Evolutionary conservation across 2,888 invertebrate species (phyloP).

Genomic region (Rambutsinella grinnellia): DNA sequence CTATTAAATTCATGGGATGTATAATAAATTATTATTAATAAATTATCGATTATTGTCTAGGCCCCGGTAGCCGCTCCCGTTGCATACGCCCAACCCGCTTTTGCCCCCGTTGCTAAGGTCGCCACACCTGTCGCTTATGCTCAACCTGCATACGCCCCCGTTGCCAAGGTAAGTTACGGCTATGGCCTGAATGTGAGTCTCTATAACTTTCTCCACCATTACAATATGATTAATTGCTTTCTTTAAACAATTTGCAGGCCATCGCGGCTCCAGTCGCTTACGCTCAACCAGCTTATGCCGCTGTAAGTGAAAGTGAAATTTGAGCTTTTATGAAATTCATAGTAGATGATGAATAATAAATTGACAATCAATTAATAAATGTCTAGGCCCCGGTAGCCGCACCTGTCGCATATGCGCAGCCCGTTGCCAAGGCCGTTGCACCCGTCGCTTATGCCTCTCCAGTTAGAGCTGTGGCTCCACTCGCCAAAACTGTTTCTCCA

Average conservation of each 20-base stretch:
- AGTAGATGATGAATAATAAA: no score
- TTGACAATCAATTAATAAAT: no score
- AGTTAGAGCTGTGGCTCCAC: background rate
- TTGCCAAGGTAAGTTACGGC: no score
- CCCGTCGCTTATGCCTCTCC: no score
- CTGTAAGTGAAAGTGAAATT: background rate
- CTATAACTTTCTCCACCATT: background rate
- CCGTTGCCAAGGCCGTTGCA: constrained; percentile 69
- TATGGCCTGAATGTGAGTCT: background rate
- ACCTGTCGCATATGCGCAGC: constrained; percentile 67
- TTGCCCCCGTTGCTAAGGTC: constrained; percentile 24
- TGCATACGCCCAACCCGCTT: constrained; percentile 28
- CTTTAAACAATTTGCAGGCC: no score
- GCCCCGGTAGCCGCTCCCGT: constrained; percentile 5
- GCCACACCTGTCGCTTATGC: constrained; percentile 7
- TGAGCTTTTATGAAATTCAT: no score
- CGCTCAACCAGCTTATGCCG: background rate
- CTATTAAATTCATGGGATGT: no score
- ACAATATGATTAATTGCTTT: constrained; percentile 2
- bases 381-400: constrained; percentile 34
- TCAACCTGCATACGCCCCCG: no score
- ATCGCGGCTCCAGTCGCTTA: constrained; percentile 12
- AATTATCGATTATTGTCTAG: background rate
- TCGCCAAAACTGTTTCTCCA: constrained; percentile 46
- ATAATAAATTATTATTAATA: no score